Evolutionary conservation across 2,113 vertebrate genomes (phyloP).

Genomic region (Neomonachus schauinslandi): DNA sequence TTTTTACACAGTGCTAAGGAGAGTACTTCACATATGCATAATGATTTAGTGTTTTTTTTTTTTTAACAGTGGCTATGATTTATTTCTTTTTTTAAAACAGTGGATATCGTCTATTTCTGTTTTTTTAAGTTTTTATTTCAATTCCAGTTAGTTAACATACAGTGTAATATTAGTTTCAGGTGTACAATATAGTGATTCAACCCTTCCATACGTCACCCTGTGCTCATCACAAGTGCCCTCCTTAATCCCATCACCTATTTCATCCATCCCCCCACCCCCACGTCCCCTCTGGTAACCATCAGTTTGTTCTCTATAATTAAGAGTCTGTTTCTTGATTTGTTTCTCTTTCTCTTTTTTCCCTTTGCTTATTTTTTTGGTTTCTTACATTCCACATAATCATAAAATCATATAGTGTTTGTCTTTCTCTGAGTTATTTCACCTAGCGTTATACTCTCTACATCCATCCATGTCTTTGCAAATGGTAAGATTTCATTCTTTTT

Average conservation of each 20-base stretch:
- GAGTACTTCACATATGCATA: neutral
- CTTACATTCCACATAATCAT: neutral
- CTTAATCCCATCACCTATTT: neutral
- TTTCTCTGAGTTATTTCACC: neutral
- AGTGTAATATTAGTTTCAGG: neutral
- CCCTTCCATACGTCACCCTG: neutral
- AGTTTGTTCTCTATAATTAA: neutral
- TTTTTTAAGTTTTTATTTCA: neutral
- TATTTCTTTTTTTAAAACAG: neutral
- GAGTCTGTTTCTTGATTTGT: neutral
- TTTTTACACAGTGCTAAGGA: neutral
- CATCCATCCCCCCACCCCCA: neutral
- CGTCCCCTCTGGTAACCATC: neutral
- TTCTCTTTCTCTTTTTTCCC: neutral
- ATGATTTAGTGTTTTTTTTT: neutral
- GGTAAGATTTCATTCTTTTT: neutral
- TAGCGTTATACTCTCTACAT: neutral
- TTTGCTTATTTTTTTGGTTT: neutral
- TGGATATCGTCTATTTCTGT: neutral
- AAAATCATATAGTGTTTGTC: neutral
- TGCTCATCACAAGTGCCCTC: neutral
- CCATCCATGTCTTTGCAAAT: neutral
- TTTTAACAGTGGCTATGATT: neutral
- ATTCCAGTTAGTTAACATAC: neutral
- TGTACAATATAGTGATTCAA: neutral